Base-by-base conservation (phyloP, 2,797 vertebrate species). In the Aplochiton taeniatus region DNA sequence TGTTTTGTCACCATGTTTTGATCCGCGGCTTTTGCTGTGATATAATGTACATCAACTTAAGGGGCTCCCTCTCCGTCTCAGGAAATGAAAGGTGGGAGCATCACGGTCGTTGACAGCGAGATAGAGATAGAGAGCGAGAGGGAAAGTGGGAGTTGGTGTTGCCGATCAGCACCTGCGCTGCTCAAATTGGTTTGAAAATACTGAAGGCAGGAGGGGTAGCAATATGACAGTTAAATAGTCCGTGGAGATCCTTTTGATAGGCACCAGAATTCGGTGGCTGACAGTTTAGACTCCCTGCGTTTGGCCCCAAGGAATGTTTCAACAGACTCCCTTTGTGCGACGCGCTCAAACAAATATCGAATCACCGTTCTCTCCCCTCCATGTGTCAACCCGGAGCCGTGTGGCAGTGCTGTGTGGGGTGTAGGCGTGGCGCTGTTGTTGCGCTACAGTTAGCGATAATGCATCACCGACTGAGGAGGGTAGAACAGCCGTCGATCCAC, bases 211-310 rank as follows among this genome's bases (percentile, higher is more conserved):
- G 76, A 75, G 83, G 76, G 70, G 76, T 56, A 68, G 77, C 76
- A 80, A 87, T 69, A 72, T 88, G 90, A 91, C 89, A 89, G 89
- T 85, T 91, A 91, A 92, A 91, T 85, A 90, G 90, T 89, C 90
- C 85, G 49, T 77, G 41, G 90, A 91, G 91, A 87, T 83, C 82
- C 11, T 11, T 88, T 81, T 90, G 88, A 92, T 90, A 79, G 90
- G 87, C 88, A 87, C 79, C 84, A 77, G 80, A 87, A 82, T 81
- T 77, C 67, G 12, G 78, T 76, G 62, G 79, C 78, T 90, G 90
- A 88, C 89, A 89, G 89, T 76, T 84, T 81, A 85, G 78, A 88
- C 87, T 89, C 85, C 86, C 84, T 84, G 80, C 83, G 69, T 82
- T 81, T 79, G 80, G 89, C 86, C 89, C 88, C 53, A 51, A 82